A percentile compares a stretch with the other conserved stretches of the same genome.
phyloP scores from a whole-genome alignment of 2,797 vertebrate species.

The Phataginus tetradactyla region DNA sequence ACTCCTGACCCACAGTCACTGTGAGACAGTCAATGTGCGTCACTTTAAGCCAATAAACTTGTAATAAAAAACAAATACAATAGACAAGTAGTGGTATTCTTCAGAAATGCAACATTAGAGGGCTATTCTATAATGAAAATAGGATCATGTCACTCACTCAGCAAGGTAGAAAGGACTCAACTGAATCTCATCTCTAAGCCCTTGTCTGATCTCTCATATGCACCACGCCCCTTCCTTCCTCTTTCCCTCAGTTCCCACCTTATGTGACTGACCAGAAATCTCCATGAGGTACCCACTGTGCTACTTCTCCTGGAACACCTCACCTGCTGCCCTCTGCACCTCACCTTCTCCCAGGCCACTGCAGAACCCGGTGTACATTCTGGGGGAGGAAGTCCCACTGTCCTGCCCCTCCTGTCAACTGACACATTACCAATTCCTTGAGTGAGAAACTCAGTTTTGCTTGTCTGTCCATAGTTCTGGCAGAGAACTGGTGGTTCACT shows the following conservation, averaged over 20 bases:
- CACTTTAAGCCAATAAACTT: slow-evolving; percentile 17
- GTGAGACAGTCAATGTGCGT: not conserved
- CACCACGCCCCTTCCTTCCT: not conserved
- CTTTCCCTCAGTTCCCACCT: not conserved
- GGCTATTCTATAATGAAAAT: slow-evolving; percentile 31
- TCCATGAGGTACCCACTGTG: not conserved
- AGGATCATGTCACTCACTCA: not conserved
- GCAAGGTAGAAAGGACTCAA: not conserved
- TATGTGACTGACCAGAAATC: no score
- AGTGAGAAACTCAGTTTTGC: no score
- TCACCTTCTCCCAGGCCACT: not conserved
- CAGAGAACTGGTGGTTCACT: not conserved
- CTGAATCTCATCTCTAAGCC: not conserved
- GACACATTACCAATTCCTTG: not conserved
- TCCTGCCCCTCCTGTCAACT: not conserved
- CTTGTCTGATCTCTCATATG: not conserved
- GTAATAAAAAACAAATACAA: not conserved
- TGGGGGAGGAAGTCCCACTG: not conserved
- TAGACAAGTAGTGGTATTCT: not conserved
- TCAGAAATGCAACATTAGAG: slow-evolving; percentile 11
- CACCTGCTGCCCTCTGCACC: no score
- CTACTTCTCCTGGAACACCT: not conserved
- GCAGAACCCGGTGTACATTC: not conserved
- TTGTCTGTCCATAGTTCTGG: not conserved
- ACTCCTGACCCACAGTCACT: not conserved